Base-by-base conservation (phyloP, 2,888 invertebrate species). In the Papilio demoleus region DNA sequence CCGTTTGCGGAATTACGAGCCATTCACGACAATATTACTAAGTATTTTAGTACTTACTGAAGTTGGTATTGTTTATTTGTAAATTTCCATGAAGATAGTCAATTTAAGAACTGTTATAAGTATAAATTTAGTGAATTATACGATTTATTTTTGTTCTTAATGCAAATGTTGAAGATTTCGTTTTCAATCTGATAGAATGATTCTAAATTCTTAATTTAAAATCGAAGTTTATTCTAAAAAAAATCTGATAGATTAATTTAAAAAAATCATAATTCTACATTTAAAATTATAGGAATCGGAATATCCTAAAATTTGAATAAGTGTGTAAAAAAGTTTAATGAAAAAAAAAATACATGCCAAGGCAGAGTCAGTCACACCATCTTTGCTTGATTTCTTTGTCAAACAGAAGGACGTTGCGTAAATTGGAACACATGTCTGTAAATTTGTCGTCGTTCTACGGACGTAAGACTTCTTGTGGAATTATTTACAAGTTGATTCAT, bases 381-480 rank as follows among this genome's bases (percentile, higher is more conserved):
- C 58, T 22, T 38, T 22, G 19, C 17, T 22, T 19, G 19, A 59
- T 38, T 38, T 56, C 53, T 27, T 50, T 24, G 47, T 59, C 12
- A 19, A 17, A 8, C 17, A 58, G 34, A 47, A 60, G 59, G 47
- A 47, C 59, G 58, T 65, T 66, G 38, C 50, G 50, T 50, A 59
- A 59, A 59, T 47, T 61, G 36, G 36, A 60, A 61, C n/a, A 53
- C 59, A 50, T 50, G n/a, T 60, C 11, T 24, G 50, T 50, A 47
- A 38, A 67, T 50, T 60, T 47, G 36, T 59, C 40, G 36, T 36
- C 50, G 38, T 50, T 22, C 50, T 4, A 31, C 27, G 3, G 31
- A 31, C 22, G 38, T 36, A 17, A 53, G 11, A 24, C 4, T 1
- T 36, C 36, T n/a, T 19, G 19, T 50, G 47, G 34, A 34, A 22